Conservation (phyloP, 1,140 invertebrate species). For the Diachasma alloeum region DNA sequence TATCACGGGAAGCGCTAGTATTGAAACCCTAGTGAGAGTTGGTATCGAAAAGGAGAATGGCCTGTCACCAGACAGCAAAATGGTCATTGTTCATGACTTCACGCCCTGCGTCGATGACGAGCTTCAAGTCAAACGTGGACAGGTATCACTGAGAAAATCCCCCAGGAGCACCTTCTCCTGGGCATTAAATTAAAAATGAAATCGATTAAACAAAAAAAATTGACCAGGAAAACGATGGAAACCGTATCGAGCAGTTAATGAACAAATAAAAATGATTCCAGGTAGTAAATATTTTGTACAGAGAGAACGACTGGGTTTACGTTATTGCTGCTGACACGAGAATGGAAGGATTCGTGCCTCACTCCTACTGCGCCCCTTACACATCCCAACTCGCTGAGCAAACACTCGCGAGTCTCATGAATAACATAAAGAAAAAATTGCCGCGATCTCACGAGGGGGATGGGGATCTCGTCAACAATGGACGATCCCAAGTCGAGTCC, state of each 20-base stretch:
- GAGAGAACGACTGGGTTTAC: conserved; percentile 97
- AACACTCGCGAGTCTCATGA: conserved; percentile 72
- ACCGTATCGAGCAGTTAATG: too few relatives aligned
- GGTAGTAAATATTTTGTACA: conserved; percentile 90
- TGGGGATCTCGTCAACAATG: conserved; percentile 48
- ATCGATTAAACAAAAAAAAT: too few relatives aligned
- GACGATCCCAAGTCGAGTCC: conserved; percentile 56
- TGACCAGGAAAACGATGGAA: too few relatives aligned
- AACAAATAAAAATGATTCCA: conserved; percentile 45
- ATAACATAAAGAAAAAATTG: conserved; percentile 83
- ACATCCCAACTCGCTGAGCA: conserved; percentile 78
- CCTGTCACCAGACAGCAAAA: conserved; percentile 90
- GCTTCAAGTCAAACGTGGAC: conserved; percentile 79
- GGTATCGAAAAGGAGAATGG: conserved; percentile 95
- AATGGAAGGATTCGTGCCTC: conserved; percentile 93
- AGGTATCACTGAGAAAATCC: too few relatives aligned
- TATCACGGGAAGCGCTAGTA: conserved; percentile 93
- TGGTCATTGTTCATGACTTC: conserved; percentile 95
- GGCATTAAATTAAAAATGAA: too few relatives aligned
- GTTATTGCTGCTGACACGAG: conserved; percentile 88
- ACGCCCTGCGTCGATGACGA: conserved; percentile 95
- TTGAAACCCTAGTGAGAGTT: conserved; percentile 92
- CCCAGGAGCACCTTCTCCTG: too few relatives aligned
- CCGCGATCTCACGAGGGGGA: conserved; percentile 69
- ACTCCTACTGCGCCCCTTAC: conserved; percentile 90